Evolutionary conservation across 2,888 invertebrate genomes (phyloP), one percentile per base, ranked within the genome.

Genomic region (Aromia moschata): DNA sequence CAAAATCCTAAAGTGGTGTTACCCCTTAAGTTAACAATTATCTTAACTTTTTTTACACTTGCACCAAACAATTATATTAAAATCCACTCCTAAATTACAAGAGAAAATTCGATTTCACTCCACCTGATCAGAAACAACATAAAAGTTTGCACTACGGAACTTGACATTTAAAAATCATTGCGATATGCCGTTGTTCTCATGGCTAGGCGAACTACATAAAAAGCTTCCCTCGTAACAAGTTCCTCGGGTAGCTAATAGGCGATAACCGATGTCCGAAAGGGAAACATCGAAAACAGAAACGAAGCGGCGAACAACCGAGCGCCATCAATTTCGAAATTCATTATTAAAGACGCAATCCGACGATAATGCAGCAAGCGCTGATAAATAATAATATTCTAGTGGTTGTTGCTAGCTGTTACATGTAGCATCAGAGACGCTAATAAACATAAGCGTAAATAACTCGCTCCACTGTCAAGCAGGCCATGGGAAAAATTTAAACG

Each of bases 401-500:
- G 49, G 58, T 58, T 56, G 41, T 47, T 46, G 41, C 49, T 64
- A 58, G 63, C 65, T 65, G 64, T 62, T 66, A 66, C 64, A 61
- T 64, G 62, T 67, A 71, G 69, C 74, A 70, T 72, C 70, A 68
- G 69, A 70, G 73, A 74, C 75, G 76, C 75, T 77, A 78, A 77
- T 77, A 77, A 77, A 76, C 74, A 72, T 73, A 71, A 74, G 73
- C 75, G 76, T 77, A 77, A 77, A 77, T 77, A 77, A 77, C 72
- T 75, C 71, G 71, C 70, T 70, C 70, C 67, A 68, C 74, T 69
- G 72, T 70, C 70, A 68, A 63, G 65, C 65, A 64, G 65, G 58
- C 70, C 76, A 76, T 75, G 77, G 77, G 78, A 79, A 79, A 79
- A 79, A 77, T 77, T 74, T 71, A 74, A 77, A 79, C 77, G 80